phyloP scores from a whole-genome alignment of 1,140 invertebrate genomes.

The Drosophila grimshawi region DNA sequence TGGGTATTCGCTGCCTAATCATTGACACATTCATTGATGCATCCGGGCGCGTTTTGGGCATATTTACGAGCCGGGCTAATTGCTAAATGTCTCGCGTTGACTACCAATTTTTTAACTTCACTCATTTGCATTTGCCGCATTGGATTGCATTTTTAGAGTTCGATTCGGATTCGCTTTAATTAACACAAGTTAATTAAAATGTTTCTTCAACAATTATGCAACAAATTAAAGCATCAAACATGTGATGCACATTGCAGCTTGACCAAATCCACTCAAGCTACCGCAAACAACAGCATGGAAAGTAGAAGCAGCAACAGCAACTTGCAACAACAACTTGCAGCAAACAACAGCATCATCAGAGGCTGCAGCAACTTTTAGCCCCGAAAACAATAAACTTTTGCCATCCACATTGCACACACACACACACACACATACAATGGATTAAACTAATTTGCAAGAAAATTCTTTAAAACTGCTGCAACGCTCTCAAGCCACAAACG shows the following conservation, averaged over 20 bases:
- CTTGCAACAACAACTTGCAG: constrained; percentile 13
- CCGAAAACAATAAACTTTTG: constrained; percentile 71
- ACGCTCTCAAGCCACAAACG: constrained; percentile 4
- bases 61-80: constrained; percentile 63
- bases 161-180: too few relatives aligned
- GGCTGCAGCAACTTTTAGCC: constrained; percentile 27
- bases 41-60: constrained; percentile 54
- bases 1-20: constrained; percentile 55
- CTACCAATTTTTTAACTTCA: not conserved
- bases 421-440: constrained; percentile 30
- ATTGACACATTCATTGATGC: constrained; percentile 81
- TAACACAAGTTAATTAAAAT: too few relatives aligned
- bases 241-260: constrained; percentile 21
- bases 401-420: constrained; percentile 7
- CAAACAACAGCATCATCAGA: constrained; percentile 17
- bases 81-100: constrained; percentile 16
- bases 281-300: constrained; percentile 19
- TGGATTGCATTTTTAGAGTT: too few relatives aligned
- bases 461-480: constrained; percentile 65
- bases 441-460: constrained; percentile 78
- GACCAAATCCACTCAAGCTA: constrained; percentile 21
- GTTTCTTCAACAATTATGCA: not conserved
- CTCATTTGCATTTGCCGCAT: not conserved
- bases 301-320: not conserved
- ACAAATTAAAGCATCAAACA: not conserved